Evolutionary conservation across 2,888 invertebrate species (phyloP), one percentile per base, ranked within the genome.

Genomic region (Eilema caniola): DNA sequence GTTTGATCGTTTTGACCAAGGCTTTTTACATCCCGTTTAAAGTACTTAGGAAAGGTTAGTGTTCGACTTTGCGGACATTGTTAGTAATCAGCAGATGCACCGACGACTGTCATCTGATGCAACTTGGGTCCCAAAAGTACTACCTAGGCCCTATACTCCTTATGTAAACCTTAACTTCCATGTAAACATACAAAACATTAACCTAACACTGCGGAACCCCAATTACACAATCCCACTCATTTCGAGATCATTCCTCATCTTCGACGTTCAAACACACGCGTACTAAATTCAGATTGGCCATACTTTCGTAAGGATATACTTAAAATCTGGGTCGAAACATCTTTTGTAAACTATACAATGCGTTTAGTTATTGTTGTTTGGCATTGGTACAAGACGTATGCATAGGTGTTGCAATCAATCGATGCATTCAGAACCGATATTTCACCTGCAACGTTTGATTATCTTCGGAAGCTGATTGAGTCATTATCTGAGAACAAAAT

Each of bases 271-370:
- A 1, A 20, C 59, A 59, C 62, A 62, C 57, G 70, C 76, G 69
- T 75, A 73, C 70, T 67, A 37, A 79, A 74, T 73, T 61, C 37
- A 37, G 31, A 81, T 85, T 79, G 67, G 79, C 64, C 65, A 78
- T 74, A 79, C 76, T 86, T 85, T 79, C 79, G 78, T 78, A 85
- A 86, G 64, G 28, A 64, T 23, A 24, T 28, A 28, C 41, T 53
- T 64, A 47, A n/a, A 64, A 64, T 53, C 25, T n/a, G 12, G 64
- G 53, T 53, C 28, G 56, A 23, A 57, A 24, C 20, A 16, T 57
- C 75, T 86, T 85, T 79, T 80, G 77, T 78, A 85, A 85, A 53
- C 53, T 53, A 12, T 23, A 65, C 56, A 57, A 33, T 56, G 20
- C 31, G 56, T 31, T 64, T 57, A 65, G 14, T 24, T 33, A 65